phyloP scores from a whole-genome alignment of 2,113 vertebrate species.

The Orycteropus afer region DNA sequence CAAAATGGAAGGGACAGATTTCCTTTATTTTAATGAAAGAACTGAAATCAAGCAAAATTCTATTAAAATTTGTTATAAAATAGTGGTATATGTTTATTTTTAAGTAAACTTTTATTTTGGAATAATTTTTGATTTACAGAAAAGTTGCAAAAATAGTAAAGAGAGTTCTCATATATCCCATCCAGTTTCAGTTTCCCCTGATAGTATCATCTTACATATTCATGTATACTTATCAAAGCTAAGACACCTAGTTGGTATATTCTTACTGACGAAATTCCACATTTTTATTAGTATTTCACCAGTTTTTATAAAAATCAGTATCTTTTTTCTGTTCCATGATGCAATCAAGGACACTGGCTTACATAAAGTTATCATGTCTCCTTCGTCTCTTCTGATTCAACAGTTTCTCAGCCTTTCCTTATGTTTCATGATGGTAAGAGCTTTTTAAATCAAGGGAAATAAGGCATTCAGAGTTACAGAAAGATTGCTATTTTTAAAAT shows the following conservation, averaged over 20 bases:
- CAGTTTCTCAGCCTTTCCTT: background rate
- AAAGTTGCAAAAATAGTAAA: background rate
- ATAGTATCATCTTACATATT: background rate
- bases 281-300: background rate
- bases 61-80: background rate
- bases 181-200: background rate
- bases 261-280: background rate
- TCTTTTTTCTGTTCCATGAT: background rate
- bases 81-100: background rate
- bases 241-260: background rate
- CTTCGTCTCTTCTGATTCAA: background rate
- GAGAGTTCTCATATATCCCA: background rate
- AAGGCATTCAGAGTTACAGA: background rate
- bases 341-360: background rate
- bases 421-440: background rate
- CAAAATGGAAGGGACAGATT: background rate
- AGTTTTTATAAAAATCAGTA: background rate
- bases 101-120: background rate
- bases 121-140: background rate
- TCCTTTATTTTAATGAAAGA: background rate
- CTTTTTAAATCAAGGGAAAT: background rate
- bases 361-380: background rate
- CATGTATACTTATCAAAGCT: background rate
- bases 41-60: background rate
- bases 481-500: background rate